Conservation (phyloP, 2,888 invertebrate species). For the Chironomus riparius region DNA sequence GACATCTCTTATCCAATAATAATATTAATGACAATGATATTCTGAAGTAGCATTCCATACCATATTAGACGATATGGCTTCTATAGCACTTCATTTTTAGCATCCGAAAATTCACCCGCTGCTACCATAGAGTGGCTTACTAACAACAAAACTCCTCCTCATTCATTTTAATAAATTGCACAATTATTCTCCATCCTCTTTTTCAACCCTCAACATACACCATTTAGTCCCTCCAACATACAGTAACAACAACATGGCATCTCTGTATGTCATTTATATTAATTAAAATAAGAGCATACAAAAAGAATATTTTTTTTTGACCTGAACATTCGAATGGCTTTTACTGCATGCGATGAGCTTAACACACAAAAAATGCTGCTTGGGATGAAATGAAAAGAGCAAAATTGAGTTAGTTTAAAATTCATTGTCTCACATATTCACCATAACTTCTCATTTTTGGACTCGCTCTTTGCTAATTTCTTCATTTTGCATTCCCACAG, state of each 20-base stretch:
- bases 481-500: not conserved
- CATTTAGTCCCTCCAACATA: too few species aligned
- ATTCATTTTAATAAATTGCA: not conserved
- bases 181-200: not conserved
- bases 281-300: not conserved
- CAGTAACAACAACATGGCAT: not conserved
- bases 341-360: not conserved
- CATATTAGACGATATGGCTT: not conserved
- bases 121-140: not conserved
- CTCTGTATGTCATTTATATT: not conserved
- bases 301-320: not conserved
- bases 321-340: not conserved
- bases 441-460: not conserved
- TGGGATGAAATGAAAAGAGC: too few species aligned
- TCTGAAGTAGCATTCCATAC: not conserved
- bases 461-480: not conserved
- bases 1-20: too few species aligned
- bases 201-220: not conserved
- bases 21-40: not conserved
- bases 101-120: not conserved
- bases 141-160: not conserved
- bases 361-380: too few species aligned
- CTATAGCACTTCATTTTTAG: not conserved
- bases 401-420: not conserved
- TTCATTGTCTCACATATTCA: not conserved